Evolutionary conservation across 1,140 invertebrate genomes (phyloP).

Genomic region (Macrostomum lignano): DNA sequence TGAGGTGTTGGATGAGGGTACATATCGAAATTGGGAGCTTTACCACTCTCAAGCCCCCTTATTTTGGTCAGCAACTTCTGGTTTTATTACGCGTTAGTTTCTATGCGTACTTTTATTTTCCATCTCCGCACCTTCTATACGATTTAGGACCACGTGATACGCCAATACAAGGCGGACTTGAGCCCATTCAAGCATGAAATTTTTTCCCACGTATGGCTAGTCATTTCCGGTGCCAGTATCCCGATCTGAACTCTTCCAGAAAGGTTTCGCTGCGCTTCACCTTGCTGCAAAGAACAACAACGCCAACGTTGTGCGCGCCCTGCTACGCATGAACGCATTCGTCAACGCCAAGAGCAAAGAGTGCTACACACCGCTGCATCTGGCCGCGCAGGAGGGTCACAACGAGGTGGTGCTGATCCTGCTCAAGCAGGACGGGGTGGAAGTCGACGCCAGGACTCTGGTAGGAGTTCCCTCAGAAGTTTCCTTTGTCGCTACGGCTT

Average conservation of each 20-base stretch:
- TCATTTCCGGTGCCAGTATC: too few relatives aligned
- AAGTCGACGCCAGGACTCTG: slow-evolving; percentile 12
- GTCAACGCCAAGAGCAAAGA: slow-evolving; percentile 12
- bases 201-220: too few relatives aligned
- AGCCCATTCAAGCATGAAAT: too few relatives aligned
- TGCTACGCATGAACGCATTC: slow-evolving; percentile 48
- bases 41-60: too few relatives aligned
- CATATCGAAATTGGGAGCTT: too few relatives aligned
- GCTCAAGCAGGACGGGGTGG: slow-evolving; percentile 35
- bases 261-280: slow-evolving; percentile 37
- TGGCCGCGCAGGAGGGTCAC: slow-evolving; percentile 73
- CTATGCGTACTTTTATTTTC: too few relatives aligned
- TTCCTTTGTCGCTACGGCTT: neutral
- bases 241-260: neutral
- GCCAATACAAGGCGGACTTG: too few relatives aligned
- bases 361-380: slow-evolving; percentile 65
- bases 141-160: too few relatives aligned
- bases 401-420: slow-evolving; percentile 61
- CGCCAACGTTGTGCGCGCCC: slow-evolving; percentile 64
- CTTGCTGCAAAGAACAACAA: slow-evolving; percentile 77
- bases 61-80: too few relatives aligned
- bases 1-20: too few relatives aligned
- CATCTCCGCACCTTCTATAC: too few relatives aligned
- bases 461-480: neutral
- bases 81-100: too few relatives aligned